Percentiles rank a stretch among this genome's conserved stretches.
phyloP scores from a whole-genome alignment of 2,797 vertebrate genomes.

The Gambusia yucatana region DNA sequence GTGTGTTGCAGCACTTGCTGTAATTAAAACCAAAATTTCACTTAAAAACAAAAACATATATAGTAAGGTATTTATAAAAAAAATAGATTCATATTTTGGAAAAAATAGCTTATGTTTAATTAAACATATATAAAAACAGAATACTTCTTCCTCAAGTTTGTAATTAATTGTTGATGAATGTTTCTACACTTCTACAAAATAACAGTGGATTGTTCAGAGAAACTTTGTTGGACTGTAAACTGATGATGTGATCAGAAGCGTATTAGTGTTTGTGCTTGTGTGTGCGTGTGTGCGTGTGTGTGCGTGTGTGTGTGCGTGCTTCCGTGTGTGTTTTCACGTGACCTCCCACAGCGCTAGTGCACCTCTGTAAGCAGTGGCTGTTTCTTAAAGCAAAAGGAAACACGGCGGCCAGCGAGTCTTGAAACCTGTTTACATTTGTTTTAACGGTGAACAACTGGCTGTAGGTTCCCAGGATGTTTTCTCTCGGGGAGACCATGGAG shows the following conservation, averaged over 20 bases:
- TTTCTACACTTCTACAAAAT: background rate
- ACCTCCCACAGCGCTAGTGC: constrained; percentile 51
- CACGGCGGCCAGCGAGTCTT: background rate
- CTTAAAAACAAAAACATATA: no score
- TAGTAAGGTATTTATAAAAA: background rate
- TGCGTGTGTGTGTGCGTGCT: background rate
- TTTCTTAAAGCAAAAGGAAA: constrained; percentile 40
- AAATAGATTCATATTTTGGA: background rate
- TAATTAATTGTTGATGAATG: background rate
- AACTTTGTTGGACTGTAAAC: background rate
- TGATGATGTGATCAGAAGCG: background rate
- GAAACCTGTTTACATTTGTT: accelerated
- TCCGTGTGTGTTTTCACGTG: constrained; percentile 66
- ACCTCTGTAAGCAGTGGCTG: constrained; percentile 25
- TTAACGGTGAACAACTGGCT: background rate
- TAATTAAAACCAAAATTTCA: background rate
- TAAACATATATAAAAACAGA: background rate
- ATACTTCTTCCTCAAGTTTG: background rate
- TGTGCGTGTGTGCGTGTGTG: background rate
- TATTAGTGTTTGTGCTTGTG: background rate
- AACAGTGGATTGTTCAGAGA: background rate
- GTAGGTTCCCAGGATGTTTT: constrained; percentile 59
- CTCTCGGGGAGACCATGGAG: constrained; percentile 75
- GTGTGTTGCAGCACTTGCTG: background rate
- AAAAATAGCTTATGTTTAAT: background rate